Evolutionary conservation across 2,113 vertebrate species (phyloP).

Genomic region (Myrmophylax atrothorax): DNA sequence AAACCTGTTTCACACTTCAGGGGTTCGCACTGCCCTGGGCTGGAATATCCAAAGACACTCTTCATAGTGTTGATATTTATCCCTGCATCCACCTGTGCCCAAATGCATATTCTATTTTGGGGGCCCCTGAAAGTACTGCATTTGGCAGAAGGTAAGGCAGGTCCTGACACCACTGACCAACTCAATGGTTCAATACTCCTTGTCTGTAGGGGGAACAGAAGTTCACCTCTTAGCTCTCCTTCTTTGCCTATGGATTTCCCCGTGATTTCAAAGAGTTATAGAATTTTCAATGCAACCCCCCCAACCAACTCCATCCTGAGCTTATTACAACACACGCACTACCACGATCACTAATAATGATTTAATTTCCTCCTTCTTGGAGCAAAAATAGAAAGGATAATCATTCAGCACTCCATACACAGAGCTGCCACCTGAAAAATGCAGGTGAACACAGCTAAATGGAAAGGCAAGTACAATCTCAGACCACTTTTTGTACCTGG

Average conservation of each 20-base stretch:
- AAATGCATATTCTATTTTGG: not conserved
- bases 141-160: not conserved
- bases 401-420: not conserved
- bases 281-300: not conserved
- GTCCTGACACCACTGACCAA: not conserved
- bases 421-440: conserved; percentile 28
- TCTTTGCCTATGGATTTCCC: not conserved
- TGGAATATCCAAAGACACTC: not conserved
- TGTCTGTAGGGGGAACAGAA: not conserved
- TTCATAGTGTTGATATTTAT: not conserved
- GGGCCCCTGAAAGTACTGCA: not conserved
- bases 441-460: conserved; percentile 4
- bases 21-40: not conserved
- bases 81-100: not conserved
- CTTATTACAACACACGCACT: not conserved
- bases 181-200: not conserved
- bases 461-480: not conserved
- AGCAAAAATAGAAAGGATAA: conserved; percentile 28
- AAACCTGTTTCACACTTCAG: not conserved
- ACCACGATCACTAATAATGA: not conserved
- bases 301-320: not conserved
- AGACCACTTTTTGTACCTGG: conserved; percentile 52
- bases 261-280: not conserved
- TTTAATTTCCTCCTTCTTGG: conserved; percentile 19
- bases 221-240: not conserved